Base-by-base conservation (phyloP, 2,113 vertebrate genomes). In the Tor tambroides region DNA sequence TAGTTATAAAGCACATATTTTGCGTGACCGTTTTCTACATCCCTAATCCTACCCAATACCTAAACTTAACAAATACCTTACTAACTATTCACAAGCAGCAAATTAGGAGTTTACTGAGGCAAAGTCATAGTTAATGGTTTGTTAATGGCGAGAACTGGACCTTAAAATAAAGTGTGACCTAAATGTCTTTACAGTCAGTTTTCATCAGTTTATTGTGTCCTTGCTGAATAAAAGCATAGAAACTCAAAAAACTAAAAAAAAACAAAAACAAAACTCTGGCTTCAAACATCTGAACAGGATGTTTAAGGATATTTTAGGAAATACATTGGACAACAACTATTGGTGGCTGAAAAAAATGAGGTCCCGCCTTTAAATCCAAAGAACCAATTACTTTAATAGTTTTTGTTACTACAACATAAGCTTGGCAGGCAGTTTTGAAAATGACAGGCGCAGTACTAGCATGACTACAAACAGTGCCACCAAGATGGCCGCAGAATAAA, bases 191-290 rank as follows among this genome's bases (percentile, higher is more conserved):
- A 56, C 19, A 23, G 19, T 56, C 54, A 56, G 0, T 23, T 56
- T 56, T 56, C 19, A 8, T 56, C 6, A 56, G 8, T 56, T 56
- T 56, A 56, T 56, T 56, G 19, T 56, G 1, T 23, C 19, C 54
- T 56, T 56, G 19, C 54, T 56, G 6, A 56, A 56, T 21, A 56
- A 56, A 56, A 59, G 21, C 56, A 59, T 59, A 21, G 21, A 56
- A 2, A 56, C 41, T 38, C 38, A 56, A 56, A 56, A 2, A 19
- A 56, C 4, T 0, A 56, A 21, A 41, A 49, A 49, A 15, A 49
- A 49, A 49, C n/a, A n/a, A n/a, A n/a, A n/a, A n/a, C n/a, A 15
- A 46, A 1, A 0, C 46, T 15, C n/a, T 2, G 5, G 10, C n/a
- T n/a, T 63, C 21, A 23, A 59, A 59, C 54, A 6, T 59, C 23